Percentiles rank a stretch among this genome's conserved stretches.
These are phyloP conservation scores for Matsumyia berberina DNA, from an alignment of 2,888 invertebrate genomes.

Conservation along the genomic window DNA sequence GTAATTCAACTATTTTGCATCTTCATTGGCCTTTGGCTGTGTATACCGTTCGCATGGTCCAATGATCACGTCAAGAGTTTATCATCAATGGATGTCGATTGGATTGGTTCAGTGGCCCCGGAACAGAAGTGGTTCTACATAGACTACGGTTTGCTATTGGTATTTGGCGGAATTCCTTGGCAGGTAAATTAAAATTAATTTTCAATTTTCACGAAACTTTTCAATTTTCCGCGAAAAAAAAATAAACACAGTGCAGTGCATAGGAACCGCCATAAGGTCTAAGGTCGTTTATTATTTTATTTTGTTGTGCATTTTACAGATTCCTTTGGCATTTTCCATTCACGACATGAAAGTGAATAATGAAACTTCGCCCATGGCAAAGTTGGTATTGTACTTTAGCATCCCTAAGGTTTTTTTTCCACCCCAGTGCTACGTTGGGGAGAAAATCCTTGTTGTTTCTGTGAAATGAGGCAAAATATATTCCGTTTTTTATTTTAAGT, in stretches of 20 bases:
- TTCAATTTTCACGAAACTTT: neutral
- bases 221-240: neutral
- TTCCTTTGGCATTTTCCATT: constrained; percentile 13
- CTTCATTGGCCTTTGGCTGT: constrained; percentile 98
- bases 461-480: neutral
- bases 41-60: constrained; percentile 97
- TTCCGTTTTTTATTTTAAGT: neutral
- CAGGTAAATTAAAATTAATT: constrained; percentile 86
- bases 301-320: constrained; percentile 3
- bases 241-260: neutral
- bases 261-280: neutral
- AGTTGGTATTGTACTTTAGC: neutral
- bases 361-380: constrained; percentile 1
- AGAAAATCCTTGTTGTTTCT: neutral
- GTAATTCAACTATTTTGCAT: constrained; percentile 99
- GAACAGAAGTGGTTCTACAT: constrained; percentile 92
- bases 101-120: constrained; percentile 92
- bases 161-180: constrained; percentile 99
- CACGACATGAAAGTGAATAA: constrained; percentile 13
- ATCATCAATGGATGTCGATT: constrained; percentile 92
- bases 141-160: constrained; percentile 94
- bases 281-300: neutral
- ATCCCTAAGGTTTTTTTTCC: neutral
- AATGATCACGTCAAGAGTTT: constrained; percentile 94
- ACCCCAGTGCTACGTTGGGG: neutral